Evolutionary conservation across 23 tunicate species (phyloP), one percentile per base, ranked within the genome.

Genomic region (Clavelina lepadiformis): DNA sequence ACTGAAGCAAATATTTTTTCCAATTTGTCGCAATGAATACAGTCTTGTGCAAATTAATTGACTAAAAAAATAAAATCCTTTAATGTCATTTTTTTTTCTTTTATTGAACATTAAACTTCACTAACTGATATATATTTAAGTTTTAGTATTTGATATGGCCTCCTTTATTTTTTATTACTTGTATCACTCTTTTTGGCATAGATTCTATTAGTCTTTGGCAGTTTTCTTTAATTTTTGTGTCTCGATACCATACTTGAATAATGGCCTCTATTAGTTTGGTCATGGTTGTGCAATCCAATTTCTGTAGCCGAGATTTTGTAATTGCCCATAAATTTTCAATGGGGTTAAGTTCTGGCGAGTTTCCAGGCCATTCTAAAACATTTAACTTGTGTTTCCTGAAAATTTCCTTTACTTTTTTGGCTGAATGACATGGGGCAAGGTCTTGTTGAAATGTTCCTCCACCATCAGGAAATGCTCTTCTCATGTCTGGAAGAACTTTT

Each of bases 221-320:
- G 51, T 63, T 63, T 63, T 37, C n/a, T 63, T 63, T 5, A 37
- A 63, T 63, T 36, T 35, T 5, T 21, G 51, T 25, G 51, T 63
- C 69, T 63, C 69, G 18, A 63, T 63, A 63, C 69, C 69, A 37
- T 35, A 63, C 51, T 63, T 63, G 69, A 63, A 63, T 36, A 11
- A 36, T 36, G 27, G 69, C 69, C 51, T 63, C 69, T 63, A 63
- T 37, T 5, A 63, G 69, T 32, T 63, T 63, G 24, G 51, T 63
- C n/a, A 18, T 63, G n/a, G 69, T 63, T 18, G 69, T 63, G 69
- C 69, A 63, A 37, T 63, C 51, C 13, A 63, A 29, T 11, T 58
- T 63, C 38, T 63, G 69, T 29, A 63, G n/a, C n/a, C 69, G 69
- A 63, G 69, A 63, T 63, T 63, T 63, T 29, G 24, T 7, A 26